Conservation (phyloP, 2,888 invertebrate genomes). For the Calliopum simillimum region DNA sequence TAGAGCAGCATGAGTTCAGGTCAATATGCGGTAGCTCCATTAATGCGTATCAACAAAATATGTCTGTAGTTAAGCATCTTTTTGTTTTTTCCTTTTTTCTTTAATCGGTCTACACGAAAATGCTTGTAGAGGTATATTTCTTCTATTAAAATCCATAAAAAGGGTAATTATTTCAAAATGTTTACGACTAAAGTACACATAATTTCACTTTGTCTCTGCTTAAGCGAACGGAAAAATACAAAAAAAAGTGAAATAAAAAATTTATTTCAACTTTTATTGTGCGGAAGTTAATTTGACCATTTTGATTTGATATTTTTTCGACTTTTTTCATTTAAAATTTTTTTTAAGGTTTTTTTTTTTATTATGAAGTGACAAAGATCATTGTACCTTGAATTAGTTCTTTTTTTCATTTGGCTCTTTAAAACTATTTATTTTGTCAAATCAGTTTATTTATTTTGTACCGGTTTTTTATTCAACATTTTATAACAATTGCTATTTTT, state of each 20-base stretch:
- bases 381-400: constrained; percentile 9
- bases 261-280: constrained; percentile 7
- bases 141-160: neutral
- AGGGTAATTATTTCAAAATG: constrained; percentile 4
- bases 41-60: neutral
- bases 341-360: neutral
- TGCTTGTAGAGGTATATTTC: no score
- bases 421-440: neutral
- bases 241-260: constrained; percentile 32
- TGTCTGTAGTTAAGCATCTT: constrained; percentile 2
- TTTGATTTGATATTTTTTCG: neutral
- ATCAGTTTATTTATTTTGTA: neutral
- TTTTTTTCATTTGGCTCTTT: neutral
- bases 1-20: neutral
- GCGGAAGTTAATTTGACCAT: neutral
- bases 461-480: constrained; percentile 19
- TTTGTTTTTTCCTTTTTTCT: no score
- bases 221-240: constrained; percentile 41
- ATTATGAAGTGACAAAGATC: constrained; percentile 4
- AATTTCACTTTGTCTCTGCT: constrained; percentile 17
- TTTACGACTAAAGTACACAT: neutral
- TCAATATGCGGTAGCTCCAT: neutral
- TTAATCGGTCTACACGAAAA: neutral
- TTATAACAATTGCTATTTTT: neutral
- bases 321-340: neutral